Conservation (phyloP, 1,140 invertebrate genomes). For the Drosophila kurseongensis region DNA sequence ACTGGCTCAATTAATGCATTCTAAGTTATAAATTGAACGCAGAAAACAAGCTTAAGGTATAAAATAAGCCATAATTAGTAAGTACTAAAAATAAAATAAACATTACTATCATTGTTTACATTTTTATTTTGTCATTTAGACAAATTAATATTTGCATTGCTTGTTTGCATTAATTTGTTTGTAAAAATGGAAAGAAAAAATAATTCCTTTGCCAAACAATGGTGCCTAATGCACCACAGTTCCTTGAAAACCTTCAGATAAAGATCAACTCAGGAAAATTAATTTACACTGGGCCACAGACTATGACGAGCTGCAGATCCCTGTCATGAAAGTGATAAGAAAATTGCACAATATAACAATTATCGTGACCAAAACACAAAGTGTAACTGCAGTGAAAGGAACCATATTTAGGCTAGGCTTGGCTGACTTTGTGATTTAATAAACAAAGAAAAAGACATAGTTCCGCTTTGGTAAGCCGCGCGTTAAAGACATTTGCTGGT, state of each 20-base stretch:
- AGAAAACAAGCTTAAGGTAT: conserved; percentile 19
- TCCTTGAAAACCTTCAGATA: conserved; percentile 2
- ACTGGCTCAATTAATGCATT: not conserved
- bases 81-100: conserved; percentile 7
- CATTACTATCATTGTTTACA: not conserved
- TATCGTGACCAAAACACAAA: not conserved
- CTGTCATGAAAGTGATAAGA: conserved; percentile 15
- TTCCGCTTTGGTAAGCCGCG: conserved; percentile 46
- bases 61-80: not conserved
- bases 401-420: conserved; percentile 13
- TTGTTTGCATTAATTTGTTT: not conserved
- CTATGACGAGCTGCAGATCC: conserved; percentile 11
- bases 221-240: not conserved
- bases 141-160: not conserved
- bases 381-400: not conserved
- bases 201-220: conserved; percentile 5
- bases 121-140: not conserved
- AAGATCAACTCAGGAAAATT: conserved; percentile 11
- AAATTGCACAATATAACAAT: conserved; percentile 28
- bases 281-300: conserved; percentile 7
- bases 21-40: conserved; percentile 12
- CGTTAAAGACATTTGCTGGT: conserved; percentile 14
- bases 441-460: conserved; percentile 21
- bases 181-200: too few species aligned
- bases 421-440: conserved; percentile 39